Percentiles rank a stretch among this genome's conserved stretches.
Evolutionary conservation across 2,797 vertebrate species (phyloP).

Genomic region (Clarias pachynema): DNA sequence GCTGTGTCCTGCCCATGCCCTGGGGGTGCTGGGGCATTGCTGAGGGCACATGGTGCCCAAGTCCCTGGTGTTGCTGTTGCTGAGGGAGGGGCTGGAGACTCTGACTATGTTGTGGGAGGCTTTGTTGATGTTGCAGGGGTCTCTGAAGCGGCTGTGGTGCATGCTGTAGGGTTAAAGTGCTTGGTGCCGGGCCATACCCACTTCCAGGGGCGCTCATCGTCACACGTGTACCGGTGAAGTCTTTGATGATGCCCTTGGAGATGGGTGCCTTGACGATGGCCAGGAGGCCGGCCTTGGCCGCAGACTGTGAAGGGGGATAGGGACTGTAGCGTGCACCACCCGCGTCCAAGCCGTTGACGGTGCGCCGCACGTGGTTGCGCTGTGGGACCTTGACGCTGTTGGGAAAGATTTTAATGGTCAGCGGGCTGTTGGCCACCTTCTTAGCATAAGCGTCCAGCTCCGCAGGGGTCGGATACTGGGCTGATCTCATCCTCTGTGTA

Average conservation of each 20-base stretch:
- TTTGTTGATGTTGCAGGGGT: slow-evolving; percentile 73
- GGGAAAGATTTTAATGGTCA: slow-evolving; percentile 99
- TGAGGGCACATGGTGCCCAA: slow-evolving; percentile 84
- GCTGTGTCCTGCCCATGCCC: slow-evolving; percentile 64
- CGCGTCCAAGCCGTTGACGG: slow-evolving; percentile 98
- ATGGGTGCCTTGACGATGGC: slow-evolving; percentile 91
- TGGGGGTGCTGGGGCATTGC: slow-evolving; percentile 80
- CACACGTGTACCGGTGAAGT: slow-evolving; percentile 93
- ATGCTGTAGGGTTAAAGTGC: slow-evolving; percentile 98
- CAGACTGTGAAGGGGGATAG: slow-evolving; percentile 92
- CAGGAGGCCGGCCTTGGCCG: slow-evolving; percentile 91
- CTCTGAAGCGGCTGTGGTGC: slow-evolving; percentile 69
- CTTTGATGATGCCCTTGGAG: slow-evolving; percentile 91
- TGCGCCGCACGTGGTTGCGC: slow-evolving; percentile 96
- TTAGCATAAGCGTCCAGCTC: slow-evolving; percentile 99
- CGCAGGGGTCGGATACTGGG: slow-evolving; percentile 99
- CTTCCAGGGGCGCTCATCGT: slow-evolving; percentile 90
- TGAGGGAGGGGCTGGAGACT: slow-evolving; percentile 80
- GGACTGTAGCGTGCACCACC: slow-evolving; percentile 97
- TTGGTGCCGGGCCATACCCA: slow-evolving; percentile 77
- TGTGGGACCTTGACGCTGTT: slow-evolving; percentile 99
- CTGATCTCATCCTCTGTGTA: slow-evolving; percentile 99
- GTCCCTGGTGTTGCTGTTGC: slow-evolving; percentile 77
- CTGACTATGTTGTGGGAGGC: slow-evolving; percentile 81
- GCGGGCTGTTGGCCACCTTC: slow-evolving; percentile 98